phyloP scores from a whole-genome alignment of 2,797 vertebrate species.

The Gephyroberyx darwinii region DNA sequence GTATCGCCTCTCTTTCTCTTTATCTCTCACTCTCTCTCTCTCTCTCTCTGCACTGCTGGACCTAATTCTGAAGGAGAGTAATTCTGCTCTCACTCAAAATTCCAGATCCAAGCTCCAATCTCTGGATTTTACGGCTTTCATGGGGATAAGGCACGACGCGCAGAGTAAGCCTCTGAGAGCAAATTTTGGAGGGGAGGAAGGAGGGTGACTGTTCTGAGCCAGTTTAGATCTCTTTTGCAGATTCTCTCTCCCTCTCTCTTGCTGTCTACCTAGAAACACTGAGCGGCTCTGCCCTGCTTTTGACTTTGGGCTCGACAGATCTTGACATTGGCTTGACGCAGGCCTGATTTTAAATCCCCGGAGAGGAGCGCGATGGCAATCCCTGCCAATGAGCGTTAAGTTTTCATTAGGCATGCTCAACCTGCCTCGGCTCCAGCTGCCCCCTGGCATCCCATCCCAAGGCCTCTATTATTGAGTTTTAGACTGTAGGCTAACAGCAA shows the following conservation, averaged over 20 bases:
- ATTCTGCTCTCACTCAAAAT: slow-evolving; percentile 75
- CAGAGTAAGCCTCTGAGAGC: slow-evolving; percentile 71
- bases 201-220: slow-evolving; percentile 45
- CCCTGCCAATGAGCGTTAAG: slow-evolving; percentile 74
- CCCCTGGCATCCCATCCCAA: slow-evolving; percentile 64
- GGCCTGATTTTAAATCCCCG: slow-evolving; percentile 70
- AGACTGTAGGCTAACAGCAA: slow-evolving; percentile 60
- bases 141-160: slow-evolving; percentile 72
- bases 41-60: slow-evolving; percentile 47
- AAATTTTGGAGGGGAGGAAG: slow-evolving; percentile 63
- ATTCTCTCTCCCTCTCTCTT: slow-evolving; percentile 55
- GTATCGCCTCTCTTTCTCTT: slow-evolving; percentile 16
- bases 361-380: slow-evolving; percentile 58
- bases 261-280: slow-evolving; percentile 53
- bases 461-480: slow-evolving; percentile 73
- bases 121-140: slow-evolving; percentile 76
- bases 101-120: slow-evolving; percentile 75
- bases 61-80: slow-evolving; percentile 66
- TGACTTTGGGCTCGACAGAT: slow-evolving; percentile 73
- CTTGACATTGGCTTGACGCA: slow-evolving; percentile 78
- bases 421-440: slow-evolving; percentile 64
- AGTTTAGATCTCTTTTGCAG: slow-evolving; percentile 71
- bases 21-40: not conserved
- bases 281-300: slow-evolving; percentile 61
- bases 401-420: slow-evolving; percentile 75